Percentiles rank a stretch among this genome's conserved stretches.
phyloP scores from a whole-genome alignment of 1,140 invertebrate species.

The Drosophila azteca region DNA sequence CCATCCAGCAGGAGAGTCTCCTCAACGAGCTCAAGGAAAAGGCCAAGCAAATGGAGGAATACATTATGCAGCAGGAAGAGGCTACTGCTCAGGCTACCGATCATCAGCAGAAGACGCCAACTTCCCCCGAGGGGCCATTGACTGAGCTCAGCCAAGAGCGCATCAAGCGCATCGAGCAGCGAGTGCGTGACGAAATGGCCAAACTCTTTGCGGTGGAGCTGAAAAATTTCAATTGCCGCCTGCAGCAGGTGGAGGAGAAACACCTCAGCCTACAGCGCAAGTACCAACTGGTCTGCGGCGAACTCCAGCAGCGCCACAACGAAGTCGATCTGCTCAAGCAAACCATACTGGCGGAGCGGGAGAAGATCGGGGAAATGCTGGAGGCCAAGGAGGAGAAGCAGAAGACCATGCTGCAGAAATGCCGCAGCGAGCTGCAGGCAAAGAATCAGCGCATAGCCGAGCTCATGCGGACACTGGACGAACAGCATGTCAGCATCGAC shows the following conservation, averaged over 20 bases:
- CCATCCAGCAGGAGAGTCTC: conserved; percentile 84
- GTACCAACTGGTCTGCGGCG: conserved; percentile 84
- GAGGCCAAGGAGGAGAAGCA: conserved; percentile 82
- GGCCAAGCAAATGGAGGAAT: conserved; percentile 85
- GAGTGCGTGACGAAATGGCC: conserved; percentile 86
- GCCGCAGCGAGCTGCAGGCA: conserved; percentile 57
- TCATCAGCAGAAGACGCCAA: conserved; percentile 18
- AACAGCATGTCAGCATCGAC: conserved; percentile 72
- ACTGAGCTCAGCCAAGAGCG: conserved; percentile 51
- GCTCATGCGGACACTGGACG: conserved; percentile 58
- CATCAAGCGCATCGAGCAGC: conserved; percentile 72
- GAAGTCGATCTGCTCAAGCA: conserved; percentile 86
- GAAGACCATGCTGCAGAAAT: conserved; percentile 59
- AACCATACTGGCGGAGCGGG: conserved; percentile 85
- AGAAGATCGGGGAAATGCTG: conserved; percentile 85
- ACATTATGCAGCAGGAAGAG: conserved; percentile 70
- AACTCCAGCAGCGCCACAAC: conserved; percentile 76
- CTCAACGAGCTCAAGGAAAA: conserved; percentile 85
- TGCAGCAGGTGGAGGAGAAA: conserved; percentile 85
- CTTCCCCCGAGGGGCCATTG: neutral
- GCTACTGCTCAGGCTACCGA: neutral
- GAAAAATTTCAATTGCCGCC: conserved; percentile 84
- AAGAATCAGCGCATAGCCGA: conserved; percentile 63
- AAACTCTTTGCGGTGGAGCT: conserved; percentile 86
- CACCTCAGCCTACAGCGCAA: conserved; percentile 84